Evolutionary conservation across 1,140 invertebrate species (phyloP), one percentile per base, ranked within the genome.

Genomic region (Zaprionus lachaisei): DNA sequence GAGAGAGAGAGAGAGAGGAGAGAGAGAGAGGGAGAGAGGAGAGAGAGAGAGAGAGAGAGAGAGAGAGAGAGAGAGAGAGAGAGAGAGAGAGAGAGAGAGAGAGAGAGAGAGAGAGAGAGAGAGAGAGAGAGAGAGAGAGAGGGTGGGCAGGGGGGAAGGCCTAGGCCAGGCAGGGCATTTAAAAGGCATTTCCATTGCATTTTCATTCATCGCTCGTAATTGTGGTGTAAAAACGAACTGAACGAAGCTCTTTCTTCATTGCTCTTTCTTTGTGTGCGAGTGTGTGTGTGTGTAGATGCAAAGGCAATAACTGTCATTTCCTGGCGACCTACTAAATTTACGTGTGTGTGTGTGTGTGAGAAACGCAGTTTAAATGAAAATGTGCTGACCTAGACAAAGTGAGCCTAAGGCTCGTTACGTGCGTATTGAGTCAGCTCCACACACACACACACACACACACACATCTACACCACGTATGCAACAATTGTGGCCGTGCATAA

Each of bases 221-320:
- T 89, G 84, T 84, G 81, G 84, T 81, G 84, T 87, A 83, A 87
- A 81, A 84, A 81, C 84, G 78, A 79, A 66, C 57, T 60, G 44
- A 71, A 47, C 41, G 41, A 17, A 44, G 38, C 58, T 28, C 24
- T 28, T 28, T 34, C 44, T 57, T 41, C 12, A 22, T 51, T n/a
- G n/a, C n/a, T n/a, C n/a, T n/a, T n/a, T n/a, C n/a, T n/a, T 20
- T 62, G 41, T 47, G 41, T 47, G 41, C 7, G n/a, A 17, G 41
- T 61, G 5, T 12, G 38, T 15, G 12, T 56, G 28, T 15, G 41
- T 47, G 41, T 38, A 37, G 41, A 51, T 44, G 49, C 63, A 70
- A 76, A 82, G 74, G 80, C 84, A 89, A 89, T 89, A 89, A 89
- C 84, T 89, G 84, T 84, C 85, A 84, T 90, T 89, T 90, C 75